Evolutionary conservation across 2,888 invertebrate species (phyloP).

Genomic region (Lissocephala sabroskyi): DNA sequence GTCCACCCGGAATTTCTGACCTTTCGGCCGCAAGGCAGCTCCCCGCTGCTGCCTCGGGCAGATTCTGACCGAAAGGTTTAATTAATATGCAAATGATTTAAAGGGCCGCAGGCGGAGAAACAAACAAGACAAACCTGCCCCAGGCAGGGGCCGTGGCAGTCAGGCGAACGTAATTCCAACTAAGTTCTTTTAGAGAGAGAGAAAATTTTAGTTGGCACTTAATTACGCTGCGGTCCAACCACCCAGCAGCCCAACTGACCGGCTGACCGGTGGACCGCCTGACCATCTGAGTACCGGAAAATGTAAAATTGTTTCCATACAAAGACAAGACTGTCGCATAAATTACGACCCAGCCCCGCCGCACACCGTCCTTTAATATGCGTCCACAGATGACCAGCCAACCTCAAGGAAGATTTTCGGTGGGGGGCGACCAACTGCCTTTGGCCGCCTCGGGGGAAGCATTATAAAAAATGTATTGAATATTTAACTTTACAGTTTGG

Average conservation of each 20-base stretch:
- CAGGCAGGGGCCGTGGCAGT: too few species aligned
- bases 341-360: too few species aligned
- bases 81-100: constrained; percentile 57
- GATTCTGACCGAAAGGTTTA: constrained; percentile 44
- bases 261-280: too few species aligned
- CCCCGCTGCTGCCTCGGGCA: constrained; percentile 5
- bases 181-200: constrained; percentile 14
- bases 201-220: constrained; percentile 3
- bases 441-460: too few species aligned
- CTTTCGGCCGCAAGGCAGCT: constrained; percentile 40
- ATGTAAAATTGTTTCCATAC: too few species aligned
- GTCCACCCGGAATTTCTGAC: constrained; percentile 38
- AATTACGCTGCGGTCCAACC: neutral
- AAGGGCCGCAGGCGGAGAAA: constrained; percentile 7
- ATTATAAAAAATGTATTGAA: constrained; percentile 43
- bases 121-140: too few species aligned
- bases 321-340: too few species aligned
- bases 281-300: too few species aligned
- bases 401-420: too few species aligned
- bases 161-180: constrained; percentile 17
- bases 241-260: neutral
- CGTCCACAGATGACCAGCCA: too few species aligned
- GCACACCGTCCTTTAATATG: too few species aligned
- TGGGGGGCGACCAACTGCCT: too few species aligned
- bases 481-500: constrained; percentile 32